A percentile compares a stretch with the other conserved stretches of the same genome.
Evolutionary conservation across 2,888 invertebrate genomes (phyloP).

Genomic region (Eugnorisma glareosa): DNA sequence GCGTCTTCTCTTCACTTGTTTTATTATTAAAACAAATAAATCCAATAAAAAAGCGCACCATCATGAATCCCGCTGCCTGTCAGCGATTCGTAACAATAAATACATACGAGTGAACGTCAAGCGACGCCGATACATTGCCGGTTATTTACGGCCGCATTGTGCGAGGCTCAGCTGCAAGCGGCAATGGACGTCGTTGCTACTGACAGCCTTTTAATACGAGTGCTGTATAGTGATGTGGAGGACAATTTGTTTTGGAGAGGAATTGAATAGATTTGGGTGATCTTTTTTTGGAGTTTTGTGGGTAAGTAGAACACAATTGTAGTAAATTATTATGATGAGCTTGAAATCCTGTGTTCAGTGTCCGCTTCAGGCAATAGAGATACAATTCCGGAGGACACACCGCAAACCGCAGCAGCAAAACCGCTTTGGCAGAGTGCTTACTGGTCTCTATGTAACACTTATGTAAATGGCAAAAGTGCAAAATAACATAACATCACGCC

Average conservation of each 20-base stretch:
- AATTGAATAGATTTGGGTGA: constrained; percentile 15
- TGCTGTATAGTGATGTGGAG: constrained; percentile 22
- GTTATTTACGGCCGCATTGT: constrained; percentile 66
- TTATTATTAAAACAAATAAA: constrained; percentile 12
- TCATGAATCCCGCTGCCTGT: constrained; percentile 50
- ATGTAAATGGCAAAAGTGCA: too few relatives aligned
- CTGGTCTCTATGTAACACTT: too few relatives aligned
- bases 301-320: background rate
- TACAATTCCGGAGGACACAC: too few relatives aligned
- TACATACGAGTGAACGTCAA: constrained; percentile 48
- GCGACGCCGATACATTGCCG: constrained; percentile 57
- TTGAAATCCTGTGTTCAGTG: background rate
- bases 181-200: constrained; percentile 64
- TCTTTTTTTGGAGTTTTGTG: background rate
- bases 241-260: constrained; percentile 25
- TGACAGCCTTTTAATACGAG: constrained; percentile 66
- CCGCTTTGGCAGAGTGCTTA: too few relatives aligned
- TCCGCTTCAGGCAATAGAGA: background rate
- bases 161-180: constrained; percentile 64
- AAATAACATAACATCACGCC: too few relatives aligned
- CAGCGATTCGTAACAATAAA: constrained; percentile 62
- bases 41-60: constrained; percentile 37
- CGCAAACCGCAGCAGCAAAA: too few relatives aligned
- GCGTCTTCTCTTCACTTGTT: background rate
- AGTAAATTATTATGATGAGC: background rate